Evolutionary conservation across 2,797 vertebrate species (phyloP), one percentile per base, ranked within the genome.

Genomic region (Sphenodon punctatus): DNA sequence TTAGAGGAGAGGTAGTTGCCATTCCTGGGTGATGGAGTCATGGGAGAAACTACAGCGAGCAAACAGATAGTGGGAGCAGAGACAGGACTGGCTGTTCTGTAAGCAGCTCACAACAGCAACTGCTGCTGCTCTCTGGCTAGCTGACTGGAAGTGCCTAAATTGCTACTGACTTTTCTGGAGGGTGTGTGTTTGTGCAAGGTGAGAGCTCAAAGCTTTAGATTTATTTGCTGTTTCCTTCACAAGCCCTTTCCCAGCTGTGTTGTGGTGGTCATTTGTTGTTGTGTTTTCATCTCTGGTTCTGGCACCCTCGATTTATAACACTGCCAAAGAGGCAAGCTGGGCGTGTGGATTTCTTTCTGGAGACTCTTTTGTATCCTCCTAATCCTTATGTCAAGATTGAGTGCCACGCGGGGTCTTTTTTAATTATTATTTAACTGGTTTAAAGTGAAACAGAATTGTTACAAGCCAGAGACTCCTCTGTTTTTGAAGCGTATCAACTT

Each of bases 11-110:
- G 87, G 76, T 74, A 83, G 89, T 86, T 87, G 92, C 92, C 93
- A 92, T 95, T 96, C 91, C 89, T 85, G 81, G 75, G 75, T 53
- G 79, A 88, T 91, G 87, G 91, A 93, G 93, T 95, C 94, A 92
- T 85, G 73, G 89, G 75, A 89, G 93, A 92, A 93, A 41, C 59
- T 38, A 93, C 88, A 15, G 65, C n/a, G 76, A 85, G 85, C 68
- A 46, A 81, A 83, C 85, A 74, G 93, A 86, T 53, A 78, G 82
- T 34, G 25, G 92, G 90, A 91, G 90, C 86, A 91, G 92, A 94
- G 95, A 95, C 94, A 82, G 92, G 95, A 90, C 90, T 65, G 75
- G 80, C 63, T 7, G 51, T 43, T 81, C 74, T 82, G 56, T 77
- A 88, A 93, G 92, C 81, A 15, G 90, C 84, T 87, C 69, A 30